Base-by-base conservation (phyloP, 2,888 invertebrate genomes). In the Scelioninae gen. 1 region DNA sequence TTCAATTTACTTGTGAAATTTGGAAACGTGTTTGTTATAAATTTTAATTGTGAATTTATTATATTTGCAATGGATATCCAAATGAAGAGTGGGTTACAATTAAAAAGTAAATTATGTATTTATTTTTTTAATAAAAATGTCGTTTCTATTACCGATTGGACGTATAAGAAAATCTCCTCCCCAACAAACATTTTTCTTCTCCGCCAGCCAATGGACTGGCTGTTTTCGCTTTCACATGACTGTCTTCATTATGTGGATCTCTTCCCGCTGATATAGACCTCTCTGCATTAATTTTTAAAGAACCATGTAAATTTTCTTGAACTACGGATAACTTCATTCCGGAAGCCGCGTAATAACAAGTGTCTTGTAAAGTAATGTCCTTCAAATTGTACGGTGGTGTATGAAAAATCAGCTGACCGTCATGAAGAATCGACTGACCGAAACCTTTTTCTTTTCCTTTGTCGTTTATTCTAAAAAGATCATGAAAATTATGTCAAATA, bases 351-450 rank as follows among this genome's bases (percentile, higher is more conserved):
- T 89, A 86, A 78, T 88, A 81, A 60, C 83, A 87, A 15, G 86
- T 94, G 62, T 96, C 96, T 91, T 96, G 96, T 5, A 97, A 92
- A 9, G 95, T 95, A 4, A 97, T 96, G 86, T 96, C 95, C 87
- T 96, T 94, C 47, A 95, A 94, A 86, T 96, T 96, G 88, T 97
- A 97, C 0, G 97, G 97, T 0, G 97, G 97, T 0, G 97, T 97
- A 86, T 98, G 96, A 91, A 98, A 98, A 55, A 98, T 96, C 8
- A 98, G 93, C 91, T 97, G 96, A 34, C 96, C 95, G 74, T 96
- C 95, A 90, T 98, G 97, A 23, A 99, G 93, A 87, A 99, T 95
- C 90, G 98, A 98, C 92, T 99, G 98, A 0, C 98, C 98, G 90
- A 97, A 99, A 0, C 98, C 98, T 87, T 95, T 97, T 90, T 98